Evolutionary conservation across 1,140 invertebrate species (phyloP), one percentile per base, ranked within the genome.

Genomic region (Daktulosphaira vitifoliae): DNA sequence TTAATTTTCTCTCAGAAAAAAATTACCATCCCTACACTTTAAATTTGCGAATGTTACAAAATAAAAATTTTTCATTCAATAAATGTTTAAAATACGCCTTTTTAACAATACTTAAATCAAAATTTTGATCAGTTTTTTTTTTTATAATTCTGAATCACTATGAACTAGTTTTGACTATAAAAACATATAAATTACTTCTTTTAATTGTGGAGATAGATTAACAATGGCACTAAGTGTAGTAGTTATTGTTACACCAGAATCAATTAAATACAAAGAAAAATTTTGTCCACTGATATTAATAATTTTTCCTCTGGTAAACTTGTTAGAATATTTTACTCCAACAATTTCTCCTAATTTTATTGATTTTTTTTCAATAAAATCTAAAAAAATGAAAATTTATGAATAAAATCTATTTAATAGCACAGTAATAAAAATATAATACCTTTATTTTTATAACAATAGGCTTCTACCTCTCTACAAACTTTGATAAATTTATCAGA

Each of bases 251-350:
- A 9, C 16, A 25, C 53, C 53, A 25, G n/a, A 5, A n/a, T 56
- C 53, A 4, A 56, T 44, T 26, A 56, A 44, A 42, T 56, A 56
- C 42, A 56, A 56, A 23, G 8, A 23, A 56, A 23, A 56, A 20
- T 25, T 18, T 16, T 18, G n/a, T 33, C 29, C 23, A 16, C 39
- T 11, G n/a, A 56, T 8, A 25, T 56, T 37, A 11, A 56, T 42
- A 5, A 56, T 16, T 56, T 56, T 42, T 0, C 53, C 22, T 26
- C 53, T 56, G 18, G 39, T 39, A 56, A 42, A 56, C 42, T 42
- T 56, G 15, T 56, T 22, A 13, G n/a, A 9, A 25, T n/a, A 44
- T 44, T 56, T 56, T 6, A 56, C 38, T 18, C 33, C 53, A 56
- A 56, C n/a, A 44, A 56, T 44, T 11, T 56, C 53, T 18, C 38